These are phyloP conservation scores for Xiphophorus maculatus DNA, from an alignment of 2,113 vertebrate species.

Conservation along the genomic window DNA sequence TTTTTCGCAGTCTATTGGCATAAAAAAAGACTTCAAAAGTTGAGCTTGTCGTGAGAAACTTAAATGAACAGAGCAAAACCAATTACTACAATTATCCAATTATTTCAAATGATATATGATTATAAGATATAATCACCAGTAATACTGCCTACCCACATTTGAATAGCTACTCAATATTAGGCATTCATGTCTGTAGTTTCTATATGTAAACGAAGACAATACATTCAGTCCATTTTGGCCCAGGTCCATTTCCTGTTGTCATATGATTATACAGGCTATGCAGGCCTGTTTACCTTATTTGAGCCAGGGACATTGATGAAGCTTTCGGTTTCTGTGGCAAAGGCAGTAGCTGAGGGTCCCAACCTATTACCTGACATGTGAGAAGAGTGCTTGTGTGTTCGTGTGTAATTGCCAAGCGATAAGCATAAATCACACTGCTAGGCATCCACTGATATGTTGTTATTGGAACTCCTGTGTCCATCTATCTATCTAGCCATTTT, in stretches of 20 bases:
- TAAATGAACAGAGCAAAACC: conserved; percentile 43
- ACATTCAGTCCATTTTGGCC: conserved; percentile 4
- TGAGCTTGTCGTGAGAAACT: conserved; percentile 17
- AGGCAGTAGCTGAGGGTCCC: conserved; percentile 59
- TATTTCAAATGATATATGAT: conserved; percentile 72
- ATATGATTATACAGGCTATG: conserved; percentile 42
- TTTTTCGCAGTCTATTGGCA: conserved; percentile 30
- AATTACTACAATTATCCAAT: conserved; percentile 76
- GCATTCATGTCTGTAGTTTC: conserved; percentile 56
- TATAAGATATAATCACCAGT: conserved; percentile 55
- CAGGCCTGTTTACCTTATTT: conserved; percentile 41
- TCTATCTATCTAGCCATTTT: conserved; percentile 11
- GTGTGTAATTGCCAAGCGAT: conserved; percentile 34
- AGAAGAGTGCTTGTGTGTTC: conserved; percentile 44
- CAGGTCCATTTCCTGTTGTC: conserved; percentile 24
- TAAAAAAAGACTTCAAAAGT: conserved; percentile 39
- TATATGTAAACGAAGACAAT: conserved; percentile 42
- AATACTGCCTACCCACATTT: conserved; percentile 12
- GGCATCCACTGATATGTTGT: conserved; percentile 37
- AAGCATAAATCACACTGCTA: conserved; percentile 29
- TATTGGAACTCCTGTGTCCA: conserved; percentile 22
- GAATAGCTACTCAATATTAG: conserved; percentile 44
- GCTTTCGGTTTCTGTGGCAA: conserved; percentile 37
- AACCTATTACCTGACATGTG: conserved; percentile 62
- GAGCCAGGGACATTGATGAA: conserved; percentile 29